Base-by-base conservation (phyloP, 2,888 invertebrate species). In the Noctua janthe region DNA sequence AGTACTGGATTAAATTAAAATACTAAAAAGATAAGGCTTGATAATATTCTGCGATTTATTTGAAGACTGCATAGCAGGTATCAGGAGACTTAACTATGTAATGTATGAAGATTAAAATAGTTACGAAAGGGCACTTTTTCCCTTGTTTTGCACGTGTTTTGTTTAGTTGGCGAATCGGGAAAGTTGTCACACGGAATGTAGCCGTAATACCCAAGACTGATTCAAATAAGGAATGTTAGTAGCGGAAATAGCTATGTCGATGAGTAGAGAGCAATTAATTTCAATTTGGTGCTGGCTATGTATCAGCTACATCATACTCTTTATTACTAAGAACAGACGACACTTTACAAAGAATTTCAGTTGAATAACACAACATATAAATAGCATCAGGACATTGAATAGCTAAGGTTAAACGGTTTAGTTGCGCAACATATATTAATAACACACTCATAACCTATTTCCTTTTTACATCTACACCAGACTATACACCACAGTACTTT, bases 371-470 rank as follows among this genome's bases (percentile, higher is more conserved):
- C 88, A 92, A 85, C 87, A 89, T 94, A 95, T 93, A 94, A 95
- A 95, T 95, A 95, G 94, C 93, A 87, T 13, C 90, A 91, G 91
- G 93, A 93, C 91, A 94, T 94, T 91, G 88, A 90, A 93, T 90
- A 88, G 87, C 90, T 90, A 91, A 92, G 92, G 93, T 94, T 92
- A 94, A 94, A 94, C 90, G 89, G 90, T 90, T 92, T 88, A 90
- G 91, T 94, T 94, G 91, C 89, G 91, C 90, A 92, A 93, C 88
- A 90, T 82, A 85, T 87, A 88, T 89, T 91, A 92, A 91, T 91
- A 92, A 84, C 81, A 86, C 85, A 82, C 49, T 87, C 78, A 77
- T 80, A 64, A 89, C 87, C 81, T 75, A 86, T 86, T 87, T 87
- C 88, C 87, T 87, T 78, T 29, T 43, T 43, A 47, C 49, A 62